Evolutionary conservation across 2,888 invertebrate genomes (phyloP), one percentile per base, ranked within the genome.

Genomic region (Caenorhabditis sp.): DNA sequence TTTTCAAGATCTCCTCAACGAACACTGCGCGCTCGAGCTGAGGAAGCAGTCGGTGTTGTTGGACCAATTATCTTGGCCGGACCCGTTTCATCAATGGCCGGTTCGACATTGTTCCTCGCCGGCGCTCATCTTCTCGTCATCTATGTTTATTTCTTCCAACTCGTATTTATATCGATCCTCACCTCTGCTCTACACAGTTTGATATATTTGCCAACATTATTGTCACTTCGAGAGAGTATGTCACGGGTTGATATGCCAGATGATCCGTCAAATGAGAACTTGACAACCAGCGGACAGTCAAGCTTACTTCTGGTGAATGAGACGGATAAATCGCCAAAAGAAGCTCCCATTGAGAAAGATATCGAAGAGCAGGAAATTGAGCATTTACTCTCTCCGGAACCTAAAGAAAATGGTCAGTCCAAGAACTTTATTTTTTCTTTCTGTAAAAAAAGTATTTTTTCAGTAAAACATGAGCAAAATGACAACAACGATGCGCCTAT

Each of bases 51-150:
- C 1, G 74, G 62, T 17, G 66, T 58, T 26, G 61, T 74, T 26
- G 69, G 74, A 5, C 61, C 74, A 19, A 74, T 69, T n/a, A 93
- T 99, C 81, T 93, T 99, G 79, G 95, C 95, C 58, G 97, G 99
- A 66, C 97, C 99, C 87, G 97, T 97, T 14, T 91, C 97, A 74
- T 99, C 97, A 69, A 99, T 99, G 90, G 94, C 97, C 88, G 67
- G 76, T 8, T 64, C 66, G 2, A 97, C 97, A 88, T 91, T 96
- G 77, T 95, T 99, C 64, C 91, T 99, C 77, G 96, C 93, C 23
- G 97, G 97, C 88, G 96, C 97, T 24, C 96, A 96, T 89, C 95
- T 95, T 19, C 96, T 97, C 91, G 95, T 99, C 81, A 99, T 99
- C 91, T 49, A 77, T 79, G 89, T 91, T 26, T 95, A 94, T 90